Evolutionary conservation across 2,797 vertebrate genomes (phyloP).

Genomic region (Oreochromis grahami): DNA sequence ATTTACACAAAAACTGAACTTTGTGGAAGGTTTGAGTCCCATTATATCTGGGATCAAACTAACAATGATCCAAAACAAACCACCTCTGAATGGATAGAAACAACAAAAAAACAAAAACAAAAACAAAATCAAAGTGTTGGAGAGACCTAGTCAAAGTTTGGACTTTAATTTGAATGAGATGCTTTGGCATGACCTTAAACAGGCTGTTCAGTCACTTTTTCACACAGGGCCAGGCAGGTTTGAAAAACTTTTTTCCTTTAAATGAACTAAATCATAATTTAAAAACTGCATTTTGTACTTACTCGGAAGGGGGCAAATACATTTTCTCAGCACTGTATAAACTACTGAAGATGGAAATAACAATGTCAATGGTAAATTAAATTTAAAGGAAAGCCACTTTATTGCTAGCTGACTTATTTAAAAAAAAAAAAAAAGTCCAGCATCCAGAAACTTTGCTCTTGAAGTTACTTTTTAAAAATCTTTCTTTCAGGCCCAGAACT

Average conservation of each 20-base stretch:
- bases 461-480: neutral
- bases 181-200: neutral
- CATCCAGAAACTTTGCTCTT: neutral
- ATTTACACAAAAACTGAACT: neutral
- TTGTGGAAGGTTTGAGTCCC: neutral
- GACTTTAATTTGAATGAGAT: neutral
- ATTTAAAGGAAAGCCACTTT: neutral
- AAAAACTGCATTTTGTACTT: neutral
- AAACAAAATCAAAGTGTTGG: neutral
- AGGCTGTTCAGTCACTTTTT: neutral
- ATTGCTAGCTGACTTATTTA: neutral
- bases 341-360: neutral
- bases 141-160: neutral
- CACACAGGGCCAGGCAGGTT: neutral
- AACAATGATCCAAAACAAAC: neutral
- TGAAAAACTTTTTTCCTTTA: neutral
- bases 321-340: neutral
- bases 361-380: neutral
- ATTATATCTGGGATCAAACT: neutral
- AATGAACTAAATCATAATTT: neutral
- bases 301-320: neutral
- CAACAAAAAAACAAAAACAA: neutral
- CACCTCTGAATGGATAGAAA: neutral
- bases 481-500: conserved; percentile 88
- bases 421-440: neutral